Evolutionary conservation across 2,113 vertebrate genomes (phyloP).

Genomic region (Toxotes jaculatrix): DNA sequence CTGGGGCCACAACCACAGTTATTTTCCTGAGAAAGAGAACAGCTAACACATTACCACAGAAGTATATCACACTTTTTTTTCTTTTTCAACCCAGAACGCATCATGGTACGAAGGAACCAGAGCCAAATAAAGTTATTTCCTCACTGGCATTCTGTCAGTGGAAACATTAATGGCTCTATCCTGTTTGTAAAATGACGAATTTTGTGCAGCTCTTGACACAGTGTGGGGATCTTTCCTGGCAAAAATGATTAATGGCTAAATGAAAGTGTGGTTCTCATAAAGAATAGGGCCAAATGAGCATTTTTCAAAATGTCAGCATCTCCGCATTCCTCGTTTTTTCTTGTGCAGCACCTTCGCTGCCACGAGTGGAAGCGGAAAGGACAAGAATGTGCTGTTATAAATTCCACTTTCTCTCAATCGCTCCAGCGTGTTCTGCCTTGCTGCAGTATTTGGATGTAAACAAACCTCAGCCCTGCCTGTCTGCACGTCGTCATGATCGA

Average conservation of each 20-base stretch:
- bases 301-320: conserved; percentile 11
- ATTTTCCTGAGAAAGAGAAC: conserved; percentile 34
- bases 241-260: not conserved
- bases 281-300: not conserved
- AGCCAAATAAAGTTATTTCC: conserved; percentile 32
- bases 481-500: not conserved
- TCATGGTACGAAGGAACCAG: conserved; percentile 5
- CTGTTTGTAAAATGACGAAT: conserved; percentile 1
- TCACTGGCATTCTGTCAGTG: conserved; percentile 25
- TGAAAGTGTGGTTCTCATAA: not conserved
- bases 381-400: not conserved
- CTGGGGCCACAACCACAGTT: not conserved
- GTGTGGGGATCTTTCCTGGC: not conserved
- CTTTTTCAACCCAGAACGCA: conserved; percentile 14
- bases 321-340: not conserved
- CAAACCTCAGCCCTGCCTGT: not conserved
- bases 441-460: conserved; percentile 1
- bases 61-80: not conserved
- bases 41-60: not conserved
- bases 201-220: not conserved
- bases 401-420: conserved; percentile 3
- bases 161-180: conserved; percentile 32
- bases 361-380: not conserved
- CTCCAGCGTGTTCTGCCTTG: not conserved
- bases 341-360: not conserved